Evolutionary conservation across 2,113 vertebrate species (phyloP), one percentile per base, ranked within the genome.

Genomic region (Callaeas wilsoni): DNA sequence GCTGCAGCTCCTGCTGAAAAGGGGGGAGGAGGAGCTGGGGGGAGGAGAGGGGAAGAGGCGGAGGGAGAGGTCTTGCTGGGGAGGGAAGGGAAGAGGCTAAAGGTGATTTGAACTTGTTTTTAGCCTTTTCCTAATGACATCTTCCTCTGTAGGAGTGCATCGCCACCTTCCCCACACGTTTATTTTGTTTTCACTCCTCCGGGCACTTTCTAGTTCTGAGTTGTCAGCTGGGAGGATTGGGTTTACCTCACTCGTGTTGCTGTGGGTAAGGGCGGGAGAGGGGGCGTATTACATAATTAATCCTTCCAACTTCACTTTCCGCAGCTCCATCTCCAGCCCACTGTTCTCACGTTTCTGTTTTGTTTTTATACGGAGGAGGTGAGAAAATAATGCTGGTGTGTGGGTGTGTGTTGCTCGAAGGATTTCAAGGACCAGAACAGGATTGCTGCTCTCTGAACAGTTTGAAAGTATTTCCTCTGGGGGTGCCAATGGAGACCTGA

Each of bases 261-360:
- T 83, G 82, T 88, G 95, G 64, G 55, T 82, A 95, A 80, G 94
- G 94, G 95, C 19, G 59, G 91, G 47, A 57, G 90, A 86, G 93
- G 93, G 88, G 93, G 93, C 35, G 93, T 94, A 30, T 96, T 94
- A 84, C 87, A 94, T 95, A 95, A 96, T 89, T 84, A 91, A 85
- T 91, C 93, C 68, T 91, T 94, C 91, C 87, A 95, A 91, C 82
- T 96, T 94, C 70, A 63, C 67, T 89, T 91, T 83, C 62, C 10
- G 4, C 85, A 79, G 70, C 82, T 96, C 89, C 62, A 60, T 84
- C 79, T 87, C 75, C 94, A 89, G 77, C 95, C 92, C 78, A 87
- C 96, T 85, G 52, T 83, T 90, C 84, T 96, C 93, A 90, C 69
- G 81, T 96, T 94, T 94, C 84, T 93, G 81, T 76, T 93, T 93